Evolutionary conservation across 2,113 vertebrate genomes (phyloP).

Genomic region (Oxygymnocypris stewartii): DNA sequence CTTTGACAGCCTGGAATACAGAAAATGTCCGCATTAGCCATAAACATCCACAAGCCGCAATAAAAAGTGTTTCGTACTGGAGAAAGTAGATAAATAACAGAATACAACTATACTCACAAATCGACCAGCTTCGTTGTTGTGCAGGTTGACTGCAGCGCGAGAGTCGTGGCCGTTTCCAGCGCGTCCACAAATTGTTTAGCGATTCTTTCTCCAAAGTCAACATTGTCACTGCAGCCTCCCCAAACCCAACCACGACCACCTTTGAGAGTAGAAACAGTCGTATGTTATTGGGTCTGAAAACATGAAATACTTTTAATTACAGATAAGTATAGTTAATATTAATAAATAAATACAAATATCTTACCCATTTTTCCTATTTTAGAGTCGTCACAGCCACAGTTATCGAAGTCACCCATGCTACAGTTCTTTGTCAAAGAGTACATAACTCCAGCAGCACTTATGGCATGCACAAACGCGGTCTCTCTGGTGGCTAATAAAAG

Average conservation of each 20-base stretch:
- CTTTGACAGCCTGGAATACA: conserved; percentile 80
- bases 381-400: conserved; percentile 93
- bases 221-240: conserved; percentile 97
- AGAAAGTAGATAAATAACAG: background rate
- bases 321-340: background rate
- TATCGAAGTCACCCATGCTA: conserved; percentile 94
- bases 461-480: conserved; percentile 91
- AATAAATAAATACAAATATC: background rate
- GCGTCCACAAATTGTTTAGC: conserved; percentile 94
- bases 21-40: background rate
- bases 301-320: background rate
- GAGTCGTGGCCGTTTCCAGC: conserved; percentile 90
- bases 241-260: conserved; percentile 96
- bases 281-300: background rate
- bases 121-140: conserved; percentile 94
- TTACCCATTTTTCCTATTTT: conserved; percentile 86
- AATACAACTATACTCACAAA: conserved; percentile 75
- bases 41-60: background rate
- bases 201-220: conserved; percentile 91
- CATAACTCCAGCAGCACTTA: conserved; percentile 95
- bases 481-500: conserved; percentile 85
- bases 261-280: conserved; percentile 54
- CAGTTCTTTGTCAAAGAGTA: conserved; percentile 95
- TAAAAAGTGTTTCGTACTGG: background rate
- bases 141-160: conserved; percentile 90